Percentiles rank a stretch among this genome's conserved stretches.
These are phyloP conservation scores for Microcebus lehilahytsara DNA, from an alignment of 2,113 vertebrate genomes.

Conservation along the genomic window DNA sequence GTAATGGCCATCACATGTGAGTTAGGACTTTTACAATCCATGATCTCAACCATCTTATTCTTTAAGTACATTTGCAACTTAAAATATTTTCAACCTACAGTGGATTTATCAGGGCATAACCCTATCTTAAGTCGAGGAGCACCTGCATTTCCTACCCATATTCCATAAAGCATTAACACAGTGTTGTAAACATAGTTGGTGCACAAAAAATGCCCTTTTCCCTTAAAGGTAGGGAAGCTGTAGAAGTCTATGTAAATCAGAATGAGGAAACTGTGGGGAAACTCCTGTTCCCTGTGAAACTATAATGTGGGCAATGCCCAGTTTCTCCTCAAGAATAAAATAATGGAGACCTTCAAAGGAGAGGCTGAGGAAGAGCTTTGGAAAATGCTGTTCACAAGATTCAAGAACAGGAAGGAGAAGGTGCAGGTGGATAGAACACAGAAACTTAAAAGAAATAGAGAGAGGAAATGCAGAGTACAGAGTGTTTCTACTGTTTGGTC, in stretches of 20 bases:
- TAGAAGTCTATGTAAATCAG: background rate
- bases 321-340: background rate
- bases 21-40: background rate
- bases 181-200: background rate
- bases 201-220: background rate
- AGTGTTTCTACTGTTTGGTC: background rate
- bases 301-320: background rate
- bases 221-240: background rate
- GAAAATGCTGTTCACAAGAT: background rate
- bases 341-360: background rate
- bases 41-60: background rate
- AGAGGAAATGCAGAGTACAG: background rate
- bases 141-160: background rate
- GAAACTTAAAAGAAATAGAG: background rate
- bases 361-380: background rate
- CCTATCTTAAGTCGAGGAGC: background rate
- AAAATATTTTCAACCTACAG: background rate
- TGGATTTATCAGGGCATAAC: background rate
- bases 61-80: background rate
- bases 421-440: background rate
- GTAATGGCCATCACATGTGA: background rate
- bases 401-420: background rate
- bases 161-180: background rate
- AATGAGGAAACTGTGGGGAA: background rate
- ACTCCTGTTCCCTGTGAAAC: background rate